Base-by-base conservation (phyloP, 2,113 vertebrate genomes). In the Silurus meridionalis region DNA sequence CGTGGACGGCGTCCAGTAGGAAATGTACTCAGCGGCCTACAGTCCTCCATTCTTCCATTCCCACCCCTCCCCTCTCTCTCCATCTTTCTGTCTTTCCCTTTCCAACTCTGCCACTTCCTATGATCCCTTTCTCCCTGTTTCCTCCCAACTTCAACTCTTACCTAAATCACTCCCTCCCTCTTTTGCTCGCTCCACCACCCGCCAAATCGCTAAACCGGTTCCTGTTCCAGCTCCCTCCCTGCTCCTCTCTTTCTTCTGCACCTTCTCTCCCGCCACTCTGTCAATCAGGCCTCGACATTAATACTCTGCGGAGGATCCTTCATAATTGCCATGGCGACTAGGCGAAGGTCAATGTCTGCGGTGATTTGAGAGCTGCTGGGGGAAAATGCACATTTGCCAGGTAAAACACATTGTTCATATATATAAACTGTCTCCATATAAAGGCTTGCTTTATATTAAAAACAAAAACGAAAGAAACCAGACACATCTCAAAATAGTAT, bases 1-100 rank as follows among this genome's bases (percentile, higher is more conserved):
- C 52, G 46, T 86, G 86, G 75, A 85, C 87, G 60, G 15, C 58
- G 50, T 91, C 91, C 91, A 90, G 85, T 89, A 88, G 86, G 87
- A 90, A 85, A 82, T 87, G 86, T 85, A 79, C 63, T 79, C 64
- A 48, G 69, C 52, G 79, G 79, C 57, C 25, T 64, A 83, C 61
- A 87, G 53, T 37, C 79, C 85, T 83, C 63, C 25, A 87, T 85
- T 84, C 55, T n/a, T 78, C 63, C 61, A 82, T 72, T 78, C 61
- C 69, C 85, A 82, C 79, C 85, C 85, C 74, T 84, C 72, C 46
- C 58, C n/a, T 5, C 84, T 61, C 57, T 37, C 87, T 78, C 15
- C 52, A 61, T 80, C 28, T 80, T 61, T 57, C 53, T 80, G 78
- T 46, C 78, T 61, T 86, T 61, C 81, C 80, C 75, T 77, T 86